Evolutionary conservation across 2,888 invertebrate genomes (phyloP).

Genomic region (Leucoma salicis): DNA sequence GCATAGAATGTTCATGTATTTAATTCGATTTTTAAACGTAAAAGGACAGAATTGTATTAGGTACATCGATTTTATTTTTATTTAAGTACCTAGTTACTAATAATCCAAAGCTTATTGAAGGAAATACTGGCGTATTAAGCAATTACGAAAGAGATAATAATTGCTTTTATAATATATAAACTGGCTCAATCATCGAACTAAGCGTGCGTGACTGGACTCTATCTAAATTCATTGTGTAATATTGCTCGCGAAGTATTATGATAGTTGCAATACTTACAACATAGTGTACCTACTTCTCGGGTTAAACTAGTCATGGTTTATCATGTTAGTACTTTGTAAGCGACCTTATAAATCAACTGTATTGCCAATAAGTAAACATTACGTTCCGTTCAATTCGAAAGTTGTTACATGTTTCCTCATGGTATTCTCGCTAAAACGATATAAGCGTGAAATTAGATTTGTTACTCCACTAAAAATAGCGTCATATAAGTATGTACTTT

Average conservation of each 20-base stretch:
- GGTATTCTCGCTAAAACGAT: slow-evolving; percentile 10
- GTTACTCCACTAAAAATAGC: no score
- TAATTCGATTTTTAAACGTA: no score
- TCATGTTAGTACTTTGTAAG: slow-evolving; percentile 2
- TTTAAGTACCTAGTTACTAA: no score
- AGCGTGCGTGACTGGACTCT: slow-evolving; percentile 29
- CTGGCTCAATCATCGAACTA: slow-evolving; percentile 24
- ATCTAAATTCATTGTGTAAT: slow-evolving; percentile 29
- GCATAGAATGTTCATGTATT: no score
- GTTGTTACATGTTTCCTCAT: slow-evolving; percentile 22
- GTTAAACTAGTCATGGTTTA: slow-evolving; percentile 15
- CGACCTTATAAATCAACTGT: slow-evolving; percentile 6
- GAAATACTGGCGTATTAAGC: slow-evolving; percentile 24
- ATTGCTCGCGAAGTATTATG: slow-evolving; percentile 9
- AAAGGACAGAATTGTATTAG: no score
- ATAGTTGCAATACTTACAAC: slow-evolving; percentile 26
- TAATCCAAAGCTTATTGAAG: background rate
- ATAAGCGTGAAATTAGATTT: slow-evolving; percentile 9
- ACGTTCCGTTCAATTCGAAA: slow-evolving; percentile 26
- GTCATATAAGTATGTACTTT: no score
- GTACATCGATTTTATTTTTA: no score
- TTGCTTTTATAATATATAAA: slow-evolving; percentile 20
- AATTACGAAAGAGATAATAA: slow-evolving; percentile 27
- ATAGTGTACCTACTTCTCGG: slow-evolving; percentile 3
- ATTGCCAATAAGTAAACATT: slow-evolving; percentile 9